phyloP scores from a whole-genome alignment of 2,113 vertebrate genomes.

The Anoplopoma fimbria region DNA sequence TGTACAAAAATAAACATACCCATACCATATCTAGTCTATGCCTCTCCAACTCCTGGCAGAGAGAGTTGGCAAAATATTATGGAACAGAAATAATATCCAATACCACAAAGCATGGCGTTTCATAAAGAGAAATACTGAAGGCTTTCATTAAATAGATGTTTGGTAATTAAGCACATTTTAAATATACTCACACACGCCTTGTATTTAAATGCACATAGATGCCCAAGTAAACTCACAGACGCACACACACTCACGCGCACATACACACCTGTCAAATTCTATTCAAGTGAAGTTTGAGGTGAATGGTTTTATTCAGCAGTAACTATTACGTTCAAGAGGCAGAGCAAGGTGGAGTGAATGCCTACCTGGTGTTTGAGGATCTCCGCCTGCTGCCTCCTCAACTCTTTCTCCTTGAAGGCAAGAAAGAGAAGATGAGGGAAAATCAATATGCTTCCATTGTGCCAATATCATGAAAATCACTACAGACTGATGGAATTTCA shows the following conservation, averaged over 20 bases:
- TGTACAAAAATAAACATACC: constrained; percentile 99
- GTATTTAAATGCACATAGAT: constrained; percentile 38
- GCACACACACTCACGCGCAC: constrained; percentile 14
- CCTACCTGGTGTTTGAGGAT: constrained; percentile 98
- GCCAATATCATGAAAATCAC: constrained; percentile 71
- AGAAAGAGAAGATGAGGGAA: constrained; percentile 63
- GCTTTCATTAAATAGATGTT: constrained; percentile 68
- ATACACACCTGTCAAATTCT: constrained; percentile 27
- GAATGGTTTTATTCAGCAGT: constrained; percentile 64
- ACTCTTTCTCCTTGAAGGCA: constrained; percentile 95
- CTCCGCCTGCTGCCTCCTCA: constrained; percentile 96
- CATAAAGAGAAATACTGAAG: constrained; percentile 84
- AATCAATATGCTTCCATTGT: constrained; percentile 70
- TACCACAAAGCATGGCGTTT: constrained; percentile 90
- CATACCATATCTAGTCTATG: constrained; percentile 99
- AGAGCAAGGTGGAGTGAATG: constrained; percentile 52
- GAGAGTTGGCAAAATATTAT: constrained; percentile 99
- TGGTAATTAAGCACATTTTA: constrained; percentile 44
- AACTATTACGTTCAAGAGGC: constrained; percentile 53
- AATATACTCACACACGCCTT: constrained; percentile 52
- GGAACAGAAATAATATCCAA: constrained; percentile 91
- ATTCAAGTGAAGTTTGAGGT: constrained; percentile 50
- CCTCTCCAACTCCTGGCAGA: constrained; percentile 99
- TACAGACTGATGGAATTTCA: constrained; percentile 58
- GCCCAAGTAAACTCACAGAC: constrained; percentile 32